phyloP scores from a whole-genome alignment of 2,113 vertebrate genomes.

The Macquaria australasica region DNA sequence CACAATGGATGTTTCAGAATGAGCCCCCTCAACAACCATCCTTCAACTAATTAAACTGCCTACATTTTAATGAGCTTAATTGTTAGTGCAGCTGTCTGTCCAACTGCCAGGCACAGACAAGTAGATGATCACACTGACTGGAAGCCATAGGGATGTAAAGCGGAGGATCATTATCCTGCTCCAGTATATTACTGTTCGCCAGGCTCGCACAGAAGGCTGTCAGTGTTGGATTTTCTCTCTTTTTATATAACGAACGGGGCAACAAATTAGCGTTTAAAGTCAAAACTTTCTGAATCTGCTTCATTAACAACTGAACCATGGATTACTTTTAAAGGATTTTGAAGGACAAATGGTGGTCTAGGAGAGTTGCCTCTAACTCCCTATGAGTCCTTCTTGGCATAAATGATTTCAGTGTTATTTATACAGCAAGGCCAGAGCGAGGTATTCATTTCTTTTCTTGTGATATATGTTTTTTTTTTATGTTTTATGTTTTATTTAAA shows the following conservation, averaged over 20 bases:
- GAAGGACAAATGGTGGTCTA: background rate
- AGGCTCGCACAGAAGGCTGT: constrained; percentile 20
- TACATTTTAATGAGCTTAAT: constrained; percentile 62
- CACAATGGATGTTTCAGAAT: constrained; percentile 40
- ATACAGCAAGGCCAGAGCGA: background rate
- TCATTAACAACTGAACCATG: constrained; percentile 19
- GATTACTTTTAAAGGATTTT: constrained; percentile 8
- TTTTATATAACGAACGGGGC: background rate
- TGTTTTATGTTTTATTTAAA: background rate
- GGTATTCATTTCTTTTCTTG: background rate
- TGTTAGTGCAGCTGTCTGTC: constrained; percentile 69
- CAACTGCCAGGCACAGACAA: constrained; percentile 58
- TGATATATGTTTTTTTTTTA: background rate
- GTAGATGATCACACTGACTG: constrained; percentile 66
- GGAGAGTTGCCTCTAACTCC: background rate
- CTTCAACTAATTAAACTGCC: constrained; percentile 65
- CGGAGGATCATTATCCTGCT: constrained; percentile 57
- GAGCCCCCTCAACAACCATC: constrained; percentile 52
- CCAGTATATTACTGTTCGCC: constrained; percentile 14
- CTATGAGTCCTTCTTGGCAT: background rate
- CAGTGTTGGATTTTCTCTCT: background rate
- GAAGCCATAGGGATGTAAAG: constrained; percentile 63
- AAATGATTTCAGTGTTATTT: background rate
- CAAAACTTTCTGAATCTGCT: constrained; percentile 22
- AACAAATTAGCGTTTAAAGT: constrained; percentile 16